A percentile compares a stretch with the other conserved stretches of the same genome.
Evolutionary conservation across 2,113 vertebrate genomes (phyloP).

Genomic region (Lycaon pictus): DNA sequence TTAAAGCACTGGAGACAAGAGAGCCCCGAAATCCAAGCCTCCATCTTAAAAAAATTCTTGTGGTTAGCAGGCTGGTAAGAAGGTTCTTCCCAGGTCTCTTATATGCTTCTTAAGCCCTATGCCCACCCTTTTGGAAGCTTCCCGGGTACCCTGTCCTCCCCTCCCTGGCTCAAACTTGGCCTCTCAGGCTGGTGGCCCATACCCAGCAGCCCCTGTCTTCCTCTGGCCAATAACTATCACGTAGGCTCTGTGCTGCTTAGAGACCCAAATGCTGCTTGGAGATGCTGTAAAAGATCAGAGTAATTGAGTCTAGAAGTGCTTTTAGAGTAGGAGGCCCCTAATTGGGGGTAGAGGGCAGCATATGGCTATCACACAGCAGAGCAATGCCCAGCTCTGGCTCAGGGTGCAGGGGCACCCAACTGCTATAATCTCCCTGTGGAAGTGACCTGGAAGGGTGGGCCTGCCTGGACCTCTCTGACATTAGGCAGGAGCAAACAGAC

Average conservation of each 20-base stretch:
- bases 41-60: constrained; percentile 84
- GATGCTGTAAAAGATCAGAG: not conserved
- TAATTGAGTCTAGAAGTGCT: not conserved
- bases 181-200: not conserved
- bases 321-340: not conserved
- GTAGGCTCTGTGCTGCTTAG: not conserved
- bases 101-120: not conserved
- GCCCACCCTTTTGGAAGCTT: not conserved
- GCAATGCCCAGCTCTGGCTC: not conserved
- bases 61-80: constrained; percentile 87
- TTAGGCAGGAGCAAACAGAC: not conserved
- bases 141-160: not conserved
- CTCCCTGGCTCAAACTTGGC: not conserved
- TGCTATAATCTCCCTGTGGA: not conserved
- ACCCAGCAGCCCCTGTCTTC: not conserved
- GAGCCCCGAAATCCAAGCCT: constrained; percentile 87
- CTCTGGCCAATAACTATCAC: not conserved
- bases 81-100: not conserved
- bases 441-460: not conserved
- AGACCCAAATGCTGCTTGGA: not conserved
- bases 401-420: not conserved
- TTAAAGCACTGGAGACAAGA: constrained; percentile 83
- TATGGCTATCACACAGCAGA: not conserved
- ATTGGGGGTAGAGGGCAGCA: not conserved
- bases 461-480: not conserved